Conservation (phyloP, 2,113 vertebrate species). For the Suncus etruscus region DNA sequence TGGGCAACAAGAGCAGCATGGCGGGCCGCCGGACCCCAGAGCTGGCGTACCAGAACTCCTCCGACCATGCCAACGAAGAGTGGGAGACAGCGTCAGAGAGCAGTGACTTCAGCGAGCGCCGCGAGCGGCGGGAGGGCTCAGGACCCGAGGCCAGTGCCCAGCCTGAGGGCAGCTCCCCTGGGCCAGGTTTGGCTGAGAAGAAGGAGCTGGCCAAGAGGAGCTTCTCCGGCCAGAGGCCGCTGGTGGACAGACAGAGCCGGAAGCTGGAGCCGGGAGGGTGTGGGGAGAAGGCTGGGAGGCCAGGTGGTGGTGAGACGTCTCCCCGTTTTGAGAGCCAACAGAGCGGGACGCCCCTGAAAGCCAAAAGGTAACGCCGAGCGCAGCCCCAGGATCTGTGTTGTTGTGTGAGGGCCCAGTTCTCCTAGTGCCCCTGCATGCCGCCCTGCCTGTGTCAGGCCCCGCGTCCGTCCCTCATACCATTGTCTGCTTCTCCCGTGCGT, state of each 20-base stretch:
- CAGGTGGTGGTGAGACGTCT: conserved; percentile 87
- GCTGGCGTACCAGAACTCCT: conserved; percentile 89
- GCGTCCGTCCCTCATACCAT: not conserved
- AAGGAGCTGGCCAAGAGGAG: conserved; percentile 97
- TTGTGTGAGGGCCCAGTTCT: not conserved
- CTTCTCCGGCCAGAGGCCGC: conserved; percentile 97
- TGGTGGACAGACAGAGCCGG: conserved; percentile 95
- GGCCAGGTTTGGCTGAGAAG: conserved; percentile 91
- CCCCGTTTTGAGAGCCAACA: conserved; percentile 92
- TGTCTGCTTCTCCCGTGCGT: conserved; percentile 7
- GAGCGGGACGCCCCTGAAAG: conserved; percentile 90
- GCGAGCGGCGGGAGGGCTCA: conserved; percentile 89
- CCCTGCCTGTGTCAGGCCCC: too few relatives aligned
- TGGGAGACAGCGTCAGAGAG: conserved; percentile 98
- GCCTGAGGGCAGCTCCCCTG: conserved; percentile 87
- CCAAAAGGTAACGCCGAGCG: conserved; percentile 90
- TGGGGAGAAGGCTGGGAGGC: conserved; percentile 89
- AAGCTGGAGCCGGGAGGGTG: conserved; percentile 92
- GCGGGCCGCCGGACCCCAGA: conserved; percentile 85
- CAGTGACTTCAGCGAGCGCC: conserved; percentile 95
- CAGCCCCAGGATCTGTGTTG: conserved; percentile 27
- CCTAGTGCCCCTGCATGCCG: not conserved
- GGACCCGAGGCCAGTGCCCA: conserved; percentile 86
- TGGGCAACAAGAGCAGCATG: conserved; percentile 88
- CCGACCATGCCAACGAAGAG: conserved; percentile 92